Evolutionary conservation across 2,888 invertebrate genomes (phyloP), one percentile per base, ranked within the genome.

Genomic region (Lepetodrilus schrolli): DNA sequence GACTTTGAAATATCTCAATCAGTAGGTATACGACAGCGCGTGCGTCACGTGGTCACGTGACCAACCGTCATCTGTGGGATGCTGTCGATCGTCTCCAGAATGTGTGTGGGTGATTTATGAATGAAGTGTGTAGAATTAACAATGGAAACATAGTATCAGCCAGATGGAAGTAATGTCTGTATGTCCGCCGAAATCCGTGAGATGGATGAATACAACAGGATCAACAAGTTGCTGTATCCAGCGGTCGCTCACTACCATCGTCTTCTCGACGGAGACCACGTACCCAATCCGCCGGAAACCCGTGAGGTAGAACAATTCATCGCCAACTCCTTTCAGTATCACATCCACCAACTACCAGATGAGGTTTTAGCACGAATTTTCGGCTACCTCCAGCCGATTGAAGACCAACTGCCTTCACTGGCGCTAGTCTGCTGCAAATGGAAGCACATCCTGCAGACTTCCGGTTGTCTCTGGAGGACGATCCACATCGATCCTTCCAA

Each of bases 381-480:
- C 74, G 43, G 73, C 36, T 84, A 83, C 73, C 77, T 85, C 30
- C 80, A 82, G 66, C 84, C 84, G 17, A 74, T 86, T 8, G 79
- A 78, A 20, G 84, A 86, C 73, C 76, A 80, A 26, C 72, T 85
- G 34, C 84, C 86, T 0, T 37, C 73, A 5, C 50, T 85, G 48
- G 82, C 83, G 13, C 43, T 82, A 21, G 86, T 86, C 4, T 85
- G 86, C 71, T 43, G 77, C 36, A 84, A 84, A 74, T 86, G 86
- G 86, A 79, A 80, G 10, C 72, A 76, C n/a, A 71, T 84, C 37
- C 73, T 86, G 5, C 74, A 80, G 23, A 75, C 73, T n/a, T 78
- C 83, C 1, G 80, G 84, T 20, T 74, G 74, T 4, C 76, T 86
- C 3, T 86, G 86, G 86, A 78, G 83, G 0, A 74, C 78, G 0